phyloP scores from a whole-genome alignment of 2,888 invertebrate genomes.

The Philaethria dido region DNA sequence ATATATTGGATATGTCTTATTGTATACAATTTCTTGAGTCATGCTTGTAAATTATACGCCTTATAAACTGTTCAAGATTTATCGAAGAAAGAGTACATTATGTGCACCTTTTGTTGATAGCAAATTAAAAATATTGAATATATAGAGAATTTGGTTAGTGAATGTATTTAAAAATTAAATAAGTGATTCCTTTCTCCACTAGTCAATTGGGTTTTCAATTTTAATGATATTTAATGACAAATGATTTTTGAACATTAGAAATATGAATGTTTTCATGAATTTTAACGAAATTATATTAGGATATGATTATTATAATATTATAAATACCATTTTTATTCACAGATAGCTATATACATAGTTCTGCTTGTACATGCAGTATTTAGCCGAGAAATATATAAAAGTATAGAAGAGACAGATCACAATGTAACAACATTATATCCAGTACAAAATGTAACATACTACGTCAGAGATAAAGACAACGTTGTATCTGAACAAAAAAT shows the following conservation, averaged over 20 bases:
- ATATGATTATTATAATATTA: too few species aligned
- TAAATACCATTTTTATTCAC: slow-evolving; percentile 7
- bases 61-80: background rate
- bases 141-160: background rate
- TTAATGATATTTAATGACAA: too few species aligned
- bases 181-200: background rate
- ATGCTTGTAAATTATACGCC: slow-evolving; percentile 21
- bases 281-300: too few species aligned
- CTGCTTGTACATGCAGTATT: slow-evolving; percentile 26
- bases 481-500: slow-evolving; percentile 35
- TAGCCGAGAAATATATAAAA: slow-evolving; percentile 48
- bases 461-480: slow-evolving; percentile 16
- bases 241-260: too few species aligned
- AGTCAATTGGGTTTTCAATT: background rate
- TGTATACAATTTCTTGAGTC: slow-evolving; percentile 26
- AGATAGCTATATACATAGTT: slow-evolving; percentile 30
- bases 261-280: too few species aligned
- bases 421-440: slow-evolving; percentile 69
- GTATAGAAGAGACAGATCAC: slow-evolving; percentile 51
- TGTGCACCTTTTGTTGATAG: background rate
- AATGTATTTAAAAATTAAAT: background rate
- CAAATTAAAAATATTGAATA: background rate
- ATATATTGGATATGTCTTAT: slow-evolving; percentile 8
- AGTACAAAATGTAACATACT: slow-evolving; percentile 47
- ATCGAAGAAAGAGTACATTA: background rate